phyloP scores from a whole-genome alignment of 1,140 invertebrate species.

The Watersipora subatra region DNA sequence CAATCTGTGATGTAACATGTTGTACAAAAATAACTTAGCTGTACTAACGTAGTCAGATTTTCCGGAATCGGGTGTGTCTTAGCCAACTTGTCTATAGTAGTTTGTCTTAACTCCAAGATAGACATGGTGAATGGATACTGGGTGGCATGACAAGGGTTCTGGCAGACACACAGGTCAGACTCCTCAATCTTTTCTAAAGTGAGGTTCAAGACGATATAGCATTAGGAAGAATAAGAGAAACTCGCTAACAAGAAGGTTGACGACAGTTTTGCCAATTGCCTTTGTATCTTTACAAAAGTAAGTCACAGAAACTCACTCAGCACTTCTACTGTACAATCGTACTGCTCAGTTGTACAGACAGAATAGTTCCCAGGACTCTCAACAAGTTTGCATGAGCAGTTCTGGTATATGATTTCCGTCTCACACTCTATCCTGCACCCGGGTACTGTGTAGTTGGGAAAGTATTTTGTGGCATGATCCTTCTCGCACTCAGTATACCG shows the following conservation, averaged over 20 bases:
- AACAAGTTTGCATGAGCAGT: not conserved
- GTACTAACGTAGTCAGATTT: not conserved
- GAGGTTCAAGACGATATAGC: too few species aligned
- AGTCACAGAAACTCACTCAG: not conserved
- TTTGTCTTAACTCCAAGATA: not conserved
- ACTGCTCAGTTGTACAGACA: not conserved
- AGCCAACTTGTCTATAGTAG: not conserved
- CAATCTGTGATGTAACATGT: too few species aligned
- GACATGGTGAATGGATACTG: not conserved
- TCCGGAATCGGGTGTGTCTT: not conserved
- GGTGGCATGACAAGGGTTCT: not conserved
- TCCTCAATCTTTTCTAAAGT: not conserved
- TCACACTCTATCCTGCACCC: not conserved
- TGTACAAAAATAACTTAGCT: too few species aligned
- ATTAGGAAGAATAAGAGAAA: too few species aligned
- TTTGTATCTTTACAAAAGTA: too few species aligned
- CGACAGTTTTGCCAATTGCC: too few species aligned
- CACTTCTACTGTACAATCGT: not conserved
- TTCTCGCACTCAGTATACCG: not conserved
- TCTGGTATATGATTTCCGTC: not conserved
- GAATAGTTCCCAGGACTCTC: not conserved
- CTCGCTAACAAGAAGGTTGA: too few species aligned
- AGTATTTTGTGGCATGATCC: not conserved
- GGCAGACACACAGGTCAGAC: not conserved
- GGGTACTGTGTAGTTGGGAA: not conserved